These are phyloP conservation scores for Aleiodes leptofemur DNA, from an alignment of 2,888 invertebrate species.

Conservation along the genomic window DNA sequence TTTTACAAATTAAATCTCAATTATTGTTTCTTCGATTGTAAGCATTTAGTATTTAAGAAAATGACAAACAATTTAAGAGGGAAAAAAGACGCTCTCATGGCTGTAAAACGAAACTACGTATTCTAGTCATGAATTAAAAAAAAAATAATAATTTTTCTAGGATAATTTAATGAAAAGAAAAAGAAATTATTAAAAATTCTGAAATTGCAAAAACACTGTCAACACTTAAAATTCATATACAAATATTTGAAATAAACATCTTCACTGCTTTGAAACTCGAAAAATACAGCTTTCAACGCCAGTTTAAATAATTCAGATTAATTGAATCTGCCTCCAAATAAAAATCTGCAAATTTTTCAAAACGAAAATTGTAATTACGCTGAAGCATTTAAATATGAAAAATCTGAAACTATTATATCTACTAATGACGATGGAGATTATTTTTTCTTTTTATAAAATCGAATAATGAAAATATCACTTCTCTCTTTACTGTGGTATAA, in stretches of 20 bases:
- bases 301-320: background rate
- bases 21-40: conserved; percentile 37
- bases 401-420: background rate
- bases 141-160: conserved; percentile 12
- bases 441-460: conserved; percentile 12
- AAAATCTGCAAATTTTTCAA: background rate
- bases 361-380: background rate
- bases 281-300: background rate
- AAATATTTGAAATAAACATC: too few relatives aligned
- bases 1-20: conserved; percentile 15
- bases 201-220: too few relatives aligned
- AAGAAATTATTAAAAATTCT: too few relatives aligned
- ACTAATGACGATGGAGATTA: background rate
- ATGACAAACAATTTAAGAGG: conserved; percentile 55
- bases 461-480: conserved; percentile 14
- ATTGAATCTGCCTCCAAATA: background rate
- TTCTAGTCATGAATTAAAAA: conserved; percentile 59
- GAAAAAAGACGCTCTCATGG: conserved; percentile 68
- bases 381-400: conserved; percentile 12
- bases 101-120: conserved; percentile 57
- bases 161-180: conserved; percentile 8
- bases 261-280: too few relatives aligned
- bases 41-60: conserved; percentile 44
- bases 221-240: too few relatives aligned
- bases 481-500: conserved; percentile 10